Base-by-base conservation (phyloP, 2,113 vertebrate genomes). In the Telmatochromis brachygnathus region DNA sequence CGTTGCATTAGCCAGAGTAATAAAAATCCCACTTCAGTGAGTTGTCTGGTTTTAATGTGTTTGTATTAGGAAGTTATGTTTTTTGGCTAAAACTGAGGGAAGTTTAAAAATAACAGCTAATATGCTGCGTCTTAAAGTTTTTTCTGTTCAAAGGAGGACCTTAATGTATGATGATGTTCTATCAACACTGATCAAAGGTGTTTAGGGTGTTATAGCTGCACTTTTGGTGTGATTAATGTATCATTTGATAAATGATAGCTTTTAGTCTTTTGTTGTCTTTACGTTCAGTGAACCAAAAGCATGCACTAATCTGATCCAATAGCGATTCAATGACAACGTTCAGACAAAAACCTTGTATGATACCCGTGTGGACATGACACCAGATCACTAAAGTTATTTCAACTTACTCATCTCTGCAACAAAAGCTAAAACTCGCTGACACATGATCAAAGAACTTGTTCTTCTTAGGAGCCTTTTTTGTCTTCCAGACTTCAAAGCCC, bases 391-490 rank as follows among this genome's bases (percentile, higher is more conserved):
- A 81, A 89, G 91, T 91, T 91, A 90, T 90, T 94, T 88, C 89
- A 91, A 91, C 90, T 94, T 93, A 94, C 93, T 94, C 94, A 94
- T 94, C 94, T 90, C 85, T 79, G 70, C 60, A 82, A 94, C 95
- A 95, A 94, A 95, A 92, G 81, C 83, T 87, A 90, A 93, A 95
- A 93, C 87, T 91, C 89, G 81, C 92, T 85, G 90, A 94, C 91
- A 92, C 81, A 85, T 88, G 94, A 96, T 96, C 95, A 96, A 96
- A 96, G 94, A 68, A 19, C 37, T 55, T 60, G 87, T 90, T 92
- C 91, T 84, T 90, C 92, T 94, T 91, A 42, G 94, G 91, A 89
- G 89, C 89, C 84, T 89, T 89, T 91, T 88, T 80, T 86, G 87
- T 92, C 84, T 93, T 82, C 89, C 81, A 88, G 62, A 93, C 93